These are phyloP conservation scores for Helicolenus hilgendorfi DNA, from an alignment of 2,797 vertebrate genomes.

Conservation along the genomic window DNA sequence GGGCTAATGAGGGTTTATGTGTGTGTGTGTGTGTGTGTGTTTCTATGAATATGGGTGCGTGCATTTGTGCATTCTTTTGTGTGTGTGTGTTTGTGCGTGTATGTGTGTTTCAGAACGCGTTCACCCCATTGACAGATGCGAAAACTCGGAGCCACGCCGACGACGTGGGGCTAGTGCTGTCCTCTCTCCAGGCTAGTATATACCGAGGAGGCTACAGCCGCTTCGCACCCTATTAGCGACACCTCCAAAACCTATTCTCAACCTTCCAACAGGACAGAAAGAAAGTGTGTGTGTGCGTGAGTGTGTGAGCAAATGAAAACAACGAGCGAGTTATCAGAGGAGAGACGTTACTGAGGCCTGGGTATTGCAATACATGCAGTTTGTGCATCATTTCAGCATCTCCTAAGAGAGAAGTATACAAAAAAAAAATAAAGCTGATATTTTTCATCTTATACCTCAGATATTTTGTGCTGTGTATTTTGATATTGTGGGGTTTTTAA, in stretches of 20 bases:
- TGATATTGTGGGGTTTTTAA: slow-evolving; percentile 99
- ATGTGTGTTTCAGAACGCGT: slow-evolving; percentile 96
- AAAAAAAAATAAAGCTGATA: slow-evolving; percentile 84
- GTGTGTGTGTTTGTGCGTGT: neutral
- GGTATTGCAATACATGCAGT: slow-evolving; percentile 98
- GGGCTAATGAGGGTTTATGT: slow-evolving; percentile 36
- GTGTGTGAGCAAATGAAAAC: slow-evolving; percentile 44
- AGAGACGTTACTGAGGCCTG: slow-evolving; percentile 95
- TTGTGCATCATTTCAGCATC: slow-evolving; percentile 96
- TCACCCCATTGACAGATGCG: slow-evolving; percentile 98
- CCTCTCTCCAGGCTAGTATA: slow-evolving; percentile 99
- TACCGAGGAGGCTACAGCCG: slow-evolving; percentile 99
- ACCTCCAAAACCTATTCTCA: slow-evolving; percentile 42
- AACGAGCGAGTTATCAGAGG: slow-evolving; percentile 78
- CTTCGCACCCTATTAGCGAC: slow-evolving; percentile 96
- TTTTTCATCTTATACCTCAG: slow-evolving; percentile 99
- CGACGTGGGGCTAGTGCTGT: slow-evolving; percentile 98
- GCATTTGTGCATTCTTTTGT: slow-evolving; percentile 66
- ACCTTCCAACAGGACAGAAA: slow-evolving; percentile 85
- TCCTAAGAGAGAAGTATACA: slow-evolving; percentile 90
- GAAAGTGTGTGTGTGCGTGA: slow-evolving; percentile 42
- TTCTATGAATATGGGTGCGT: slow-evolving; percentile 1
- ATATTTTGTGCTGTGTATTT: slow-evolving; percentile 99
- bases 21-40: slow-evolving; percentile 71
- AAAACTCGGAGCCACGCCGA: slow-evolving; percentile 99